Evolutionary conservation across 2,888 invertebrate genomes (phyloP).

Genomic region (Papilio demoleus): DNA sequence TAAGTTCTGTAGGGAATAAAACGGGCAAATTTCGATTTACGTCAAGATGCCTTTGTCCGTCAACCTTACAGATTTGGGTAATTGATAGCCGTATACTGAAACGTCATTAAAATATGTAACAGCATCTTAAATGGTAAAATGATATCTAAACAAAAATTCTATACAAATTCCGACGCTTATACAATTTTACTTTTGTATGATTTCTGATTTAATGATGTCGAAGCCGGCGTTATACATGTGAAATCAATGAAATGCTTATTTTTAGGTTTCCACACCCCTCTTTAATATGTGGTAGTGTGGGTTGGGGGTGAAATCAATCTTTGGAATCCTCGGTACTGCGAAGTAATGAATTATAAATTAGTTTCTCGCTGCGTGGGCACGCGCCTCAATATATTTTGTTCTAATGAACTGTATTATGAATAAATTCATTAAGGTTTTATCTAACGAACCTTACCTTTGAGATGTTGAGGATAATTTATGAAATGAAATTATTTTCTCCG

Average conservation of each 20-base stretch:
- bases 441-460: constrained; percentile 12
- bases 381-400: constrained; percentile 24
- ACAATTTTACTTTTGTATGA: too few species aligned
- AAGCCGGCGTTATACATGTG: neutral
- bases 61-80: too few species aligned
- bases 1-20: too few species aligned
- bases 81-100: too few species aligned
- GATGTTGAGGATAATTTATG: neutral
- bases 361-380: constrained; percentile 17
- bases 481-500: neutral
- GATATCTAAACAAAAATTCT: too few species aligned
- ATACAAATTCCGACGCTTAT: too few species aligned
- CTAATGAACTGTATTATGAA: constrained; percentile 39
- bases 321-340: constrained; percentile 48
- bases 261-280: neutral
- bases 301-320: constrained; percentile 43
- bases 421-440: constrained; percentile 27
- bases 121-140: too few species aligned
- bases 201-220: too few species aligned
- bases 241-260: constrained; percentile 24
- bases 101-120: too few species aligned
- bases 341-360: constrained; percentile 45
- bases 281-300: neutral
- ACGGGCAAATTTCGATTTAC: too few species aligned
- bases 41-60: too few species aligned